phyloP scores from a whole-genome alignment of 2,113 vertebrate genomes.

The Elgaria multicarinata region DNA sequence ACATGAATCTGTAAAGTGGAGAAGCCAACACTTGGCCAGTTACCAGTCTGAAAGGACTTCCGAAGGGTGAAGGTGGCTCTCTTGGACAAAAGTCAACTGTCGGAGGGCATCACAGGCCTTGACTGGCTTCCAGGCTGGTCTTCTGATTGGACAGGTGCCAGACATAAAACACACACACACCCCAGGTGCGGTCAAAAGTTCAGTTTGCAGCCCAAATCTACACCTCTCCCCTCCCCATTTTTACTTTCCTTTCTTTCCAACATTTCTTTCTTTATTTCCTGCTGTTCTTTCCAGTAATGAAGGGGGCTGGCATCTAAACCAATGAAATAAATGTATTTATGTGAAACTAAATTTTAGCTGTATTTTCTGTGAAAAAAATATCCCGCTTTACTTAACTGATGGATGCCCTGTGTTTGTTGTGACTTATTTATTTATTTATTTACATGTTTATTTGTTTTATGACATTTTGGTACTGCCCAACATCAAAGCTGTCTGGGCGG shows the following conservation, averaged over 20 bases:
- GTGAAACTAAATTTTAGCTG: no score
- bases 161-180: no score
- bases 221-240: not conserved
- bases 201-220: not conserved
- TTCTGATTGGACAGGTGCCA: not conserved
- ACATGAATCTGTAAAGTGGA: no score
- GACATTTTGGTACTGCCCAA: no score
- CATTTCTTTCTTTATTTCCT: not conserved
- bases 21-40: not conserved
- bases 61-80: no score
- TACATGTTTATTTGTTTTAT: no score
- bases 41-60: not conserved
- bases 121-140: not conserved
- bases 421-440: no score
- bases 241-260: not conserved
- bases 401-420: not conserved
- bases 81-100: no score
- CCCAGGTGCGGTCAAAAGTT: no score
- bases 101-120: no score
- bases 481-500: no score
- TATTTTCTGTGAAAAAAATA: not conserved
- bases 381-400: not conserved
- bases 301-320: not conserved
- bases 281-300: not conserved
- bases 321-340: not conserved